Evolutionary conservation across 30 jellyfish, hydroid and myxozoan genomes (phyloP).

Genomic region (Sanderia malayensis): DNA sequence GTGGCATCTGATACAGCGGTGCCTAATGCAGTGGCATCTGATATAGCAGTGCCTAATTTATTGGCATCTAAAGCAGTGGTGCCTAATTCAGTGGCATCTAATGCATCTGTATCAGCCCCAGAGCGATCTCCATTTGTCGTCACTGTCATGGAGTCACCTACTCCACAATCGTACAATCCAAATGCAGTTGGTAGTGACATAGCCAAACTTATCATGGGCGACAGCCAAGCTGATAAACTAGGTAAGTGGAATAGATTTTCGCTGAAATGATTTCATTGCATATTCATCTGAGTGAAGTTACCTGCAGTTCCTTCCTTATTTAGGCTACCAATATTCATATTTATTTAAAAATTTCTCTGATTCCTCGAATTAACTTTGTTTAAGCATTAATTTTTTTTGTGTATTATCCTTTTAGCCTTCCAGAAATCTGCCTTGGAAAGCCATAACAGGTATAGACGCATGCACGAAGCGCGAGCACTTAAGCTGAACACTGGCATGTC

Average conservation of each 20-base stretch:
- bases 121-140: constrained; percentile 2
- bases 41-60: no score
- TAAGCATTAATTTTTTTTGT: no score
- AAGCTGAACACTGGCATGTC: constrained; percentile 70
- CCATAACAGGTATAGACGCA: constrained; percentile 81
- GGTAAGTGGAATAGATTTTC: constrained; percentile 33
- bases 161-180: constrained; percentile 30
- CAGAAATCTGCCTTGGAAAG: constrained; percentile 70
- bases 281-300: no score
- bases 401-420: constrained; percentile 41
- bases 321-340: no score
- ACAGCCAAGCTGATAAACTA: constrained; percentile 30
- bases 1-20: no score
- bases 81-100: constrained; percentile 22
- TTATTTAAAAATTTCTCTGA: neutral
- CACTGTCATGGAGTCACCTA: constrained; percentile 26
- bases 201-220: constrained; percentile 19
- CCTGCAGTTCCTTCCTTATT: no score
- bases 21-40: constrained; percentile 31
- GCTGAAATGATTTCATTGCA: no score
- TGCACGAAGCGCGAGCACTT: constrained; percentile 68
- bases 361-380: neutral
- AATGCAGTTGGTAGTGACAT: neutral
- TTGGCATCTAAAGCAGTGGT: no score
- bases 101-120: neutral